These are phyloP conservation scores for Masnerella sp. DNA, from an alignment of 2,888 invertebrate genomes.

Conservation along the genomic window DNA sequence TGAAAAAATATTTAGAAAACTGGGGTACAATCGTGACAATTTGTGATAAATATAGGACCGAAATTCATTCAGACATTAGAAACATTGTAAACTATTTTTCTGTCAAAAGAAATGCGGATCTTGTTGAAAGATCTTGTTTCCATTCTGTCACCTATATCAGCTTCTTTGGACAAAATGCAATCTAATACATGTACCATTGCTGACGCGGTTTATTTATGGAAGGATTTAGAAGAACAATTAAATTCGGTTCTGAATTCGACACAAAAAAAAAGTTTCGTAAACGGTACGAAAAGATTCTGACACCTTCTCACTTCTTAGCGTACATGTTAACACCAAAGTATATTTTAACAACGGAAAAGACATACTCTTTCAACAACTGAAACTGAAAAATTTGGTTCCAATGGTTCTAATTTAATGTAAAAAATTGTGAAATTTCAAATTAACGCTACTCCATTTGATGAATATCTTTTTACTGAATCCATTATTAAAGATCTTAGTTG, in stretches of 20 bases:
- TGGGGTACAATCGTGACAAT: neutral
- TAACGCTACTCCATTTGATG: no score
- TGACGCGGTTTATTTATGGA: constrained; percentile 36
- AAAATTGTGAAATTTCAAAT: no score
- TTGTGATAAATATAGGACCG: constrained; percentile 3
- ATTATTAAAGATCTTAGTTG: no score
- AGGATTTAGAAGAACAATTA: constrained; percentile 12
- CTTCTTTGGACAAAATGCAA: constrained; percentile 6
- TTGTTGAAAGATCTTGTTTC: neutral
- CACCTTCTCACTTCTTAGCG: neutral
- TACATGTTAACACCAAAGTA: constrained; percentile 16
- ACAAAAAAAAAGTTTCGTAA: constrained; percentile 11
- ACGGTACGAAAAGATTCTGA: constrained; percentile 4
- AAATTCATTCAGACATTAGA: constrained; percentile 4
- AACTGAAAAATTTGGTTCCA: no score
- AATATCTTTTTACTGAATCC: no score
- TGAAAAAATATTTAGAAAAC: constrained; percentile 15
- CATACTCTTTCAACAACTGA: no score
- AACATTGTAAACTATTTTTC: constrained; percentile 13
- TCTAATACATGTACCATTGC: constrained; percentile 24
- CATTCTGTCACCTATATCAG: constrained; percentile 11
- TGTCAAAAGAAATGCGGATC: constrained; percentile 5
- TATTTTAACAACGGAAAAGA: neutral
- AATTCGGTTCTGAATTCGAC: neutral
- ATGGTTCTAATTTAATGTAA: no score